phyloP scores from a whole-genome alignment of 2,113 vertebrate genomes.

The Lamprologus tigripictilis region DNA sequence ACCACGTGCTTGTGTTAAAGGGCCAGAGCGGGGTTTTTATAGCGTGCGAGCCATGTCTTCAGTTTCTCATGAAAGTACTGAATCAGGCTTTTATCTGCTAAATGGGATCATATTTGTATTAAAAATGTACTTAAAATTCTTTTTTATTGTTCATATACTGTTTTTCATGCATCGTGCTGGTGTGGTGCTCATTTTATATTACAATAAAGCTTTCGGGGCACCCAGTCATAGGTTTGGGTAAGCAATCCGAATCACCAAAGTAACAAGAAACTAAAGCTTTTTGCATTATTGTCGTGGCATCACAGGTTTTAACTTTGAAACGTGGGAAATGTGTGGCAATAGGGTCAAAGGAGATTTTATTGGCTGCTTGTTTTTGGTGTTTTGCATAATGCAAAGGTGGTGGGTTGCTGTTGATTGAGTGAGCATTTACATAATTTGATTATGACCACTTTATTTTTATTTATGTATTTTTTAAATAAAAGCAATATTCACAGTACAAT shows the following conservation, averaged over 20 bases:
- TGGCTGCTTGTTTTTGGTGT: background rate
- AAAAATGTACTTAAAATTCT: background rate
- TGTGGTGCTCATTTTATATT: background rate
- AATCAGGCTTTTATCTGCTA: background rate
- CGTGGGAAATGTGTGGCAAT: background rate
- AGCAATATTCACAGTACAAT: background rate
- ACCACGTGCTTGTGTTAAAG: slow-evolving; percentile 60
- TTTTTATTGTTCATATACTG: background rate
- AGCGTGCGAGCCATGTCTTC: background rate
- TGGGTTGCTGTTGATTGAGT: background rate
- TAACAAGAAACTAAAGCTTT: background rate
- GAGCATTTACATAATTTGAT: background rate
- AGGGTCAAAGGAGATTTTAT: background rate
- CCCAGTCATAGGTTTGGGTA: background rate
- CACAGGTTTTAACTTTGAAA: background rate
- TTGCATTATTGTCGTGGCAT: background rate
- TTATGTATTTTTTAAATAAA: background rate
- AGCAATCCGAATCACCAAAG: background rate
- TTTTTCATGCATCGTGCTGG: background rate
- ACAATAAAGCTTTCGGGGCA: background rate
- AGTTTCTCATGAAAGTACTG: background rate
- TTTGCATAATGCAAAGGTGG: background rate
- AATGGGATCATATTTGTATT: background rate
- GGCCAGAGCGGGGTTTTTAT: background rate
- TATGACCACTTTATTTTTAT: background rate